Evolutionary conservation across 2,888 invertebrate genomes (phyloP), one percentile per base, ranked within the genome.

Genomic region (Pollenia griseotomentosa): DNA sequence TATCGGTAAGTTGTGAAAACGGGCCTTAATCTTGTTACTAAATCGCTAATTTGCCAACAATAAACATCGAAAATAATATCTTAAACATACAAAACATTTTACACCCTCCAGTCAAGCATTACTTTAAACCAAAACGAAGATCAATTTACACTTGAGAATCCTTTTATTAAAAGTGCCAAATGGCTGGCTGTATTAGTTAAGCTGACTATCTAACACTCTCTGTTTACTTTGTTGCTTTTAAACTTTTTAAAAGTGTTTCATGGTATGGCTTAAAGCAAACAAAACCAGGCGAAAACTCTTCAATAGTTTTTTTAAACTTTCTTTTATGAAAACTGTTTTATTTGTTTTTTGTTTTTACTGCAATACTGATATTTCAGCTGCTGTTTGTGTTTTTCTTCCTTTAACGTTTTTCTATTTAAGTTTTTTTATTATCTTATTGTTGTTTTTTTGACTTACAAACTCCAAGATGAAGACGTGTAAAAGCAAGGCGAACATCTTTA

Each of bases 81-180:
- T 33, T 2, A 14, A 79, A 11, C 63, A 23, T 51, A 33, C 33
- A 33, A 33, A 68, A 82, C 19, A 51, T 78, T 46, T 61, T 48
- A 23, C 59, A n/a, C 77, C 77, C 81, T 63, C 66, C 42, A 61
- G 59, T 63, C 55, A 66, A 78, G 53, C 42, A 59, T 78, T 75
- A 70, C 33, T 63, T 70, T 4, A 33, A 81, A 59, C 73, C 55
- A 66, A 82, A 51, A 42, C 65, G 53, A 61, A 83, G 71, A 85
- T 63, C 77, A 78, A 81, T 85, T 85, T 68, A 79, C 82, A 75
- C 63, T 86, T 86, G 74, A 86, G 82, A 86, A 73, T 57, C 48
- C 55, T 79, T 82, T 85, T 83, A 53, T 44, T 63, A 78, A 51
- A 82, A 86, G 61, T 78, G 74, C 42, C 53, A 46, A 71, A 63